Evolutionary conservation across 2,113 vertebrate genomes (phyloP), one percentile per base, ranked within the genome.

Genomic region (Nesoenas mayeri): DNA sequence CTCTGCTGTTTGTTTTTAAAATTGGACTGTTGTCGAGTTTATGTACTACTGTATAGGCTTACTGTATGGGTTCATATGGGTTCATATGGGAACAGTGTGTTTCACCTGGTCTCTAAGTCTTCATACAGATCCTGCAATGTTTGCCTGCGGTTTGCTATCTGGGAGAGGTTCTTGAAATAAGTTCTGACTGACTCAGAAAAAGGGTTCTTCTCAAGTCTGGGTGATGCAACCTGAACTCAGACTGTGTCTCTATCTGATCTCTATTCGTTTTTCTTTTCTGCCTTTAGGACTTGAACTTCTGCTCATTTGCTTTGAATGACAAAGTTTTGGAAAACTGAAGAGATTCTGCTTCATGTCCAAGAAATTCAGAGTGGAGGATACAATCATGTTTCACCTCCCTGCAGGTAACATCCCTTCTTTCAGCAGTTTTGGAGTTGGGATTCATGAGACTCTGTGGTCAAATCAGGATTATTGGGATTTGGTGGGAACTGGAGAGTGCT

Each of bases 341-440:
- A 78, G 21, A 48, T n/a, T 20, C 36, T 54, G 22, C 53, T 72
- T 44, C 2, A 1, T 34, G 36, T 42, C 61, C 31, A 38, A 29
- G 20, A 32, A 22, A 31, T 16, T 4, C 0, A 0, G 50, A 47
- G 7, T 6, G 42, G 50, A 66, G 31, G 47, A 44, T 13, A 7
- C 24, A 13, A 17, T 16, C 40, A 10, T 6, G 20, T 64, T 36
- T 66, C 29, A 57, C 3, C 29, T 66, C 20, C 25, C 51, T 85
- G 32, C 85, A 85, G 69, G 54, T 61, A 60, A n/a, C 5, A 1
- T 5, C 50, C 6, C 28, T 57, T 21, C 26, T 78, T 70, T 42
- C 60, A 57, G 8, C 32, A 22, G 3, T 32, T 89, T 56, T 67
- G 66, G 19, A 18, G 18, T 1, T 64, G 29, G 26, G 54, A 42